Base-by-base conservation (phyloP, 1,140 invertebrate genomes). In the Calephelis virginiensis region DNA sequence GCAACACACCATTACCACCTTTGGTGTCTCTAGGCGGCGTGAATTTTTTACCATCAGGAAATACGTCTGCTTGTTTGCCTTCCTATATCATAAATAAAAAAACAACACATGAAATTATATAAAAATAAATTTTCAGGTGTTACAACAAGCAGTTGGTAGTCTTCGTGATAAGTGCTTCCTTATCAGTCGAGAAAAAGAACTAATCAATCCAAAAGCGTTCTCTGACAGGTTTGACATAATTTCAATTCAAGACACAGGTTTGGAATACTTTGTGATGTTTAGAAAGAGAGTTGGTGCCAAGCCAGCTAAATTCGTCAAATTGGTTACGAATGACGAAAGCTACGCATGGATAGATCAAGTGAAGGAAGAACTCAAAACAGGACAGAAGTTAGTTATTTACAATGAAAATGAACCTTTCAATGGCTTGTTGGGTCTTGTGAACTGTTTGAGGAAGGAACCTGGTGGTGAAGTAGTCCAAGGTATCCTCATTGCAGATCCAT, bases 371-470 rank as follows among this genome's bases (percentile, higher is more conserved):
- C 75, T 94, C 1, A 92, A 94, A 70, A 92, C 92, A 73, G 88
- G 90, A 5, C 90, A 93, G 56, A 83, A 92, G 59, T 73, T 94
- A 14, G 78, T 95, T 8, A 74, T 95, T 0, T 93, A 94, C 53
- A 89, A 92, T 8, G 92, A 94, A 84, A 92, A 93, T 69, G 94
- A 95, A 67, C 83, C 85, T n/a, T 82, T 93, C 1, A 96, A 93
- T 89, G 98, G 98, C 40, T 89, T 98, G 13, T 76, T 98, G 14
- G 98, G 98, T 11, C 85, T 99, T n/a, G 92, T 95, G 0, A 96
- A 96, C 61, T 96, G 95, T 77, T 71, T 96, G 0, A 89, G 94
- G 68, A 94, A 92, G 77, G 96, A 97, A 77, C 93, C 94, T 9
- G 93, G 94, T 66, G 94, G 94, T 63, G 92, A 94, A 70, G 86